phyloP scores from a whole-genome alignment of 2,888 invertebrate genomes.

The Eubasilissa splendida region DNA sequence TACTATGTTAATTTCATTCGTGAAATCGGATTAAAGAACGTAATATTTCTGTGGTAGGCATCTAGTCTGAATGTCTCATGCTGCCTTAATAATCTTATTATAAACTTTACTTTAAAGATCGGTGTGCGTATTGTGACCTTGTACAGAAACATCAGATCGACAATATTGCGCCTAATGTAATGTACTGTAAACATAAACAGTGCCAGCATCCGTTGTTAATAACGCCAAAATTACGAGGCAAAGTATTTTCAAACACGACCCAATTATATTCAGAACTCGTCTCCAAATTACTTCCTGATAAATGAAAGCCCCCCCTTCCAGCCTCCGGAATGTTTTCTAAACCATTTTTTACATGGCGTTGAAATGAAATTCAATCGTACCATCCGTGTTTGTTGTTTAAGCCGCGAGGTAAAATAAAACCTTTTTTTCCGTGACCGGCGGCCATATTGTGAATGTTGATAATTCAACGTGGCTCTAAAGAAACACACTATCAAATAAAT shows the following conservation, averaged over 20 bases:
- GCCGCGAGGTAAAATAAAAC: not conserved
- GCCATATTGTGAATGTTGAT: too few relatives aligned
- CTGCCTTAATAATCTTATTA: too few relatives aligned
- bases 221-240: not conserved
- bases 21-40: too few relatives aligned
- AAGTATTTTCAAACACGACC: constrained; percentile 12
- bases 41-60: too few relatives aligned
- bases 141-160: too few relatives aligned
- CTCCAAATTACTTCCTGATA: constrained; percentile 13
- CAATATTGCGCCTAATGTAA: not conserved
- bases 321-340: too few relatives aligned
- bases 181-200: not conserved
- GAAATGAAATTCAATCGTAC: constrained; percentile 9
- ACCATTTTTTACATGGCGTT: not conserved
- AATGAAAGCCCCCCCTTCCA: not conserved
- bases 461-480: too few relatives aligned
- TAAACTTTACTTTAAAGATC: too few relatives aligned
- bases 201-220: not conserved
- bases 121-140: too few relatives aligned
- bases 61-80: too few relatives aligned
- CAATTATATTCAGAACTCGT: not conserved
- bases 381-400: not conserved
- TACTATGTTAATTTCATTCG: too few relatives aligned
- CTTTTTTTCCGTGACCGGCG: not conserved
- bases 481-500: too few relatives aligned